phyloP scores from a whole-genome alignment of 2,888 invertebrate species.

The Germaria angustata region DNA sequence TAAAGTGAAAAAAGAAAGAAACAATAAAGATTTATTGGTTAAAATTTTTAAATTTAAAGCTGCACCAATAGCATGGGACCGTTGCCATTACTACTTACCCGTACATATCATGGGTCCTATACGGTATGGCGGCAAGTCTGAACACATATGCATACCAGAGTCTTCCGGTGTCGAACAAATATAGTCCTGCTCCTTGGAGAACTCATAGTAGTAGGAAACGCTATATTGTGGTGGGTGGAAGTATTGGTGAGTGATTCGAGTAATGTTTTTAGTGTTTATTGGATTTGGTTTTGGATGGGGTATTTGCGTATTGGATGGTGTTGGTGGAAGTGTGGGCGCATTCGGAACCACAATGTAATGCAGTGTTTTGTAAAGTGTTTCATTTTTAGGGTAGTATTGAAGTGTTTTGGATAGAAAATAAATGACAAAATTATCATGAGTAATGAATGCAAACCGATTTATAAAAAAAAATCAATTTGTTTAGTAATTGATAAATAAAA shows the following conservation, averaged over 20 bases:
- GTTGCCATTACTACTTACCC: slow-evolving; percentile 80
- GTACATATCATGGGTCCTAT: slow-evolving; percentile 89
- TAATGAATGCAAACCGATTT: slow-evolving; percentile 39
- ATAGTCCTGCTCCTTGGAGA: slow-evolving; percentile 95
- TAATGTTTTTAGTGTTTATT: slow-evolving; percentile 30
- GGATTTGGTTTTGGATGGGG: slow-evolving; percentile 8
- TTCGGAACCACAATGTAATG: background rate
- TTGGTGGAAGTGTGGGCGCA: slow-evolving; percentile 12
- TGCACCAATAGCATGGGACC: background rate
- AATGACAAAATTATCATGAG: slow-evolving; percentile 52
- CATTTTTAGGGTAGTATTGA: background rate
- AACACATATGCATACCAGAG: slow-evolving; percentile 96
- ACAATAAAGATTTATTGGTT: background rate
- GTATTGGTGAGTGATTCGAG: slow-evolving; percentile 17
- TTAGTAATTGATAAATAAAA: slow-evolving; percentile 33
- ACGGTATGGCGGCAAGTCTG: slow-evolving; percentile 89
- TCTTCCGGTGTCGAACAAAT: slow-evolving; percentile 96
- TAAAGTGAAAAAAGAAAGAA: slow-evolving; percentile 54
- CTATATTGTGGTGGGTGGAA: slow-evolving; percentile 77
- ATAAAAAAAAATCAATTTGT: slow-evolving; percentile 19
- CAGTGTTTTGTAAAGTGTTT: slow-evolving; percentile 25
- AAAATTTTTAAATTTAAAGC: background rate
- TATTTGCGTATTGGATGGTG: slow-evolving; percentile 6
- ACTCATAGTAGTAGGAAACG: slow-evolving; percentile 91
- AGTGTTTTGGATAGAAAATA: slow-evolving; percentile 43